Conservation (phyloP, 2,888 invertebrate species). For the Ormyrus pomaceus region DNA sequence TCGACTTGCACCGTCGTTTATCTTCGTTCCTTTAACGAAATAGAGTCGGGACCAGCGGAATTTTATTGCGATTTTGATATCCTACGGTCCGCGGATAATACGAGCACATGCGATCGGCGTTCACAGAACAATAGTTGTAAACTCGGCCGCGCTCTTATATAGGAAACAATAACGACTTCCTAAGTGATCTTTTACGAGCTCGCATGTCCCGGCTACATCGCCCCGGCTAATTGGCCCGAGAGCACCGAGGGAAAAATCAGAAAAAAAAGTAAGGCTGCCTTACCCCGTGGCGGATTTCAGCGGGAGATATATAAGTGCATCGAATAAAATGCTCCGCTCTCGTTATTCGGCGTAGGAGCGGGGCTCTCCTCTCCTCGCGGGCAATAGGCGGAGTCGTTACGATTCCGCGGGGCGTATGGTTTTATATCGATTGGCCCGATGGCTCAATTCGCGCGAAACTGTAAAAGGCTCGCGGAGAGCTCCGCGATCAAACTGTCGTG, state of each 20-base stretch:
- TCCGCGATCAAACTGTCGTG: conserved; percentile 1
- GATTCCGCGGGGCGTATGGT: conserved; percentile 22
- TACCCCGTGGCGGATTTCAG: conserved; percentile 18
- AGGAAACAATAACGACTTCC: conserved; percentile 56
- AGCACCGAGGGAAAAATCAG: not conserved
- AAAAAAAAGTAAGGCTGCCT: conserved; percentile 16
- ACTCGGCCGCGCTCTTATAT: conserved; percentile 25
- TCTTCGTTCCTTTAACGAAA: too few species aligned
- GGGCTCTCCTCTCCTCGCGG: not conserved
- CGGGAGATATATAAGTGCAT: not conserved
- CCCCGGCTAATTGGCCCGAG: conserved; percentile 31
- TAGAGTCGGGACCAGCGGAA: too few species aligned
- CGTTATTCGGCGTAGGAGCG: not conserved
- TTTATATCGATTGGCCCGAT: conserved; percentile 39
- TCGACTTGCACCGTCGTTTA: too few species aligned
- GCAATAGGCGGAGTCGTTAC: conserved; percentile 3
- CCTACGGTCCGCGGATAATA: too few species aligned
- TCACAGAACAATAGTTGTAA: conserved; percentile 58
- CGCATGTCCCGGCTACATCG: conserved; percentile 55
- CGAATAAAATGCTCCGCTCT: not conserved
- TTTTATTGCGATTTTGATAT: too few species aligned
- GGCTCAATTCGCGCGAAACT: conserved; percentile 45
- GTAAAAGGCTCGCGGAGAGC: not conserved
- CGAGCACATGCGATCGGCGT: conserved; percentile 57
- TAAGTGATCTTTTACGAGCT: conserved; percentile 57